Evolutionary conservation across 2,113 vertebrate species (phyloP).

Genomic region (Oenanthe melanoleuca): DNA sequence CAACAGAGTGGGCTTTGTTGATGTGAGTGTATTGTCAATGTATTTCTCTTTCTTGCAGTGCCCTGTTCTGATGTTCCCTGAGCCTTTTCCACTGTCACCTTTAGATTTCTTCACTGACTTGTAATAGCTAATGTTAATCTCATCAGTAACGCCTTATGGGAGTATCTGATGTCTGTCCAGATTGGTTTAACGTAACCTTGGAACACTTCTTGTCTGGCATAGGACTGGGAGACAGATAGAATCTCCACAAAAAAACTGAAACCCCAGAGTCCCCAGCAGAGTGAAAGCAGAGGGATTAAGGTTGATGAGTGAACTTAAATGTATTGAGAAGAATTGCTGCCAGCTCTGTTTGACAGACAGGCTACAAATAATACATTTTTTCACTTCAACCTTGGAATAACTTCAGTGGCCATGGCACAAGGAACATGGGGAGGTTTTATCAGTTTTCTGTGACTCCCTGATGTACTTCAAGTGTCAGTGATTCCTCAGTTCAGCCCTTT

Average conservation of each 20-base stretch:
- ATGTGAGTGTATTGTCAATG: neutral
- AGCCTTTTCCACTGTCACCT: neutral
- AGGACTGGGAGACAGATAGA: neutral
- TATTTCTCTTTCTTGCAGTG: neutral
- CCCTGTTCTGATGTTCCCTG: neutral
- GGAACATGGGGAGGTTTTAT: neutral
- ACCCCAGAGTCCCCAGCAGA: neutral
- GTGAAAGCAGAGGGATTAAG: neutral
- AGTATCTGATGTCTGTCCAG: neutral
- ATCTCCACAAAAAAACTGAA: neutral
- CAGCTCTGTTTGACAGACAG: neutral
- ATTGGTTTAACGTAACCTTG: slow-evolving; percentile 10
- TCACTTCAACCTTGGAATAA: neutral
- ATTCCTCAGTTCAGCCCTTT: neutral
- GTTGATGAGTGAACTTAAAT: neutral
- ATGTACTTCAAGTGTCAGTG: neutral
- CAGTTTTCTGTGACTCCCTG: neutral
- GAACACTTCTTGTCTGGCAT: neutral
- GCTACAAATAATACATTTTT: neutral
- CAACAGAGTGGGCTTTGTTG: neutral
- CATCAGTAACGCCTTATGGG: neutral
- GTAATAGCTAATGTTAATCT: neutral
- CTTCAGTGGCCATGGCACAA: neutral
- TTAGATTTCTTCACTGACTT: neutral
- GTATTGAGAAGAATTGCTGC: neutral